Conservation (phyloP, 92 coral and sea anemone species). For the Pocillopora meandrina region DNA sequence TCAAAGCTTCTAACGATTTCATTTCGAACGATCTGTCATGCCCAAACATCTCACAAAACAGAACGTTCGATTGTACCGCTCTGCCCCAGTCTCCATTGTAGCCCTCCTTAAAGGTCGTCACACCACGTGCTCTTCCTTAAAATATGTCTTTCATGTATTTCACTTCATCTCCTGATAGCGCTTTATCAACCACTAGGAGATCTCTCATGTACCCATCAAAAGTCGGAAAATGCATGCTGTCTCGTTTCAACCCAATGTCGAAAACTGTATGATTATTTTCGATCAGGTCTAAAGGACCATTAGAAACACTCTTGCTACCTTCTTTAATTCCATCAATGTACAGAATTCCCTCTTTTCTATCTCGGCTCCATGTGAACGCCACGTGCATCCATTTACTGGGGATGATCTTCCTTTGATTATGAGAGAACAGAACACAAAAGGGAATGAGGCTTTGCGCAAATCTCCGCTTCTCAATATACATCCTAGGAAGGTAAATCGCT, state of each 20-base stretch:
- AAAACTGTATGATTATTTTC: conserved; percentile 7
- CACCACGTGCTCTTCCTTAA: too few relatives aligned
- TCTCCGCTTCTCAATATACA: too few relatives aligned
- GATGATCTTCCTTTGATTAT: background rate
- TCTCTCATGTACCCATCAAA: conserved; percentile 32
- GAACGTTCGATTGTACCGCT: too few relatives aligned
- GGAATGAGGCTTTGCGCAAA: too few relatives aligned
- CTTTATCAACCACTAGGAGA: conserved; percentile 9
- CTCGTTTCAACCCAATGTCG: conserved; percentile 42
- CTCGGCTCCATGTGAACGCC: conserved; percentile 29
- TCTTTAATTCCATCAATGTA: background rate
- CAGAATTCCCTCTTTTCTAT: conserved; percentile 1
- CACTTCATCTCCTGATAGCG: conserved; percentile 10
- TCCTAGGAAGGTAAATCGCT: too few relatives aligned
- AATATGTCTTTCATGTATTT: background rate
- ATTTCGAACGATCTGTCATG: too few relatives aligned
- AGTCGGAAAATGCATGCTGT: background rate
- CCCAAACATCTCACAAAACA: too few relatives aligned
- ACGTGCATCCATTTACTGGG: conserved; percentile 18
- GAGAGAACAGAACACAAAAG: background rate
- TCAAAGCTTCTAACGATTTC: too few relatives aligned
- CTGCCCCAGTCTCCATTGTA: too few relatives aligned
- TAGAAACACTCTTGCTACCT: background rate
- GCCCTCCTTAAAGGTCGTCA: too few relatives aligned
- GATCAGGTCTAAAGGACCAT: background rate